Conservation (phyloP, 2,113 vertebrate species). For the Pygathrix nemaeus region DNA sequence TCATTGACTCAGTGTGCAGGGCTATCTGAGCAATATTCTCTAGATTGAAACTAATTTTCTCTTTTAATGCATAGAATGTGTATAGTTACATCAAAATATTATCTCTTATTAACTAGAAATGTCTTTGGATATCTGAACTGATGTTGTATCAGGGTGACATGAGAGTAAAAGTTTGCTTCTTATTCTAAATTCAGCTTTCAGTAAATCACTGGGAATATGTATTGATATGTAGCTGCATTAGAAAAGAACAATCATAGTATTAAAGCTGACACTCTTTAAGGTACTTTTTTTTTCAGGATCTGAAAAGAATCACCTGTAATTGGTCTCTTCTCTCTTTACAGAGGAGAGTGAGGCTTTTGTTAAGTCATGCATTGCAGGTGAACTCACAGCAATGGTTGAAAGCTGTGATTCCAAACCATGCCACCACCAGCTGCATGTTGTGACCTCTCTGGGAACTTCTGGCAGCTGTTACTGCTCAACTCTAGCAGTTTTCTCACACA, state of each 20-base stretch:
- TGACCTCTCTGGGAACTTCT: fast-evolving
- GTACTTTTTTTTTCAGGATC: background rate
- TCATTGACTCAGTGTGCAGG: background rate
- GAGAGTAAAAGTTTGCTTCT: background rate
- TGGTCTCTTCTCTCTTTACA: fast-evolving
- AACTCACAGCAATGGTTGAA: background rate
- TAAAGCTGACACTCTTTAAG: background rate
- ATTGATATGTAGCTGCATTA: background rate
- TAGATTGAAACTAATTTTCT: background rate
- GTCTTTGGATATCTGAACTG: background rate
- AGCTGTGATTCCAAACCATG: too few relatives aligned
- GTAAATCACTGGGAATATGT: background rate
- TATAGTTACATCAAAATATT: background rate
- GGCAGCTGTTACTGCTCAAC: background rate
- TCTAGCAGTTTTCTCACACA: background rate
- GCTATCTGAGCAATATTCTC: background rate
- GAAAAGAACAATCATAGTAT: background rate
- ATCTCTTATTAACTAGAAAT: background rate
- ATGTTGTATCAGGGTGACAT: background rate
- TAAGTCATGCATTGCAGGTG: background rate
- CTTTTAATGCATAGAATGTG: background rate
- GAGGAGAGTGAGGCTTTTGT: background rate
- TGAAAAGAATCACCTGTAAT: background rate
- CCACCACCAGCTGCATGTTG: fast-evolving
- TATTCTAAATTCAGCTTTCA: background rate